Percentiles rank a stretch among this genome's conserved stretches.
Conservation (phyloP, 2,888 invertebrate genomes). For the Cyclophora albipunctata region DNA sequence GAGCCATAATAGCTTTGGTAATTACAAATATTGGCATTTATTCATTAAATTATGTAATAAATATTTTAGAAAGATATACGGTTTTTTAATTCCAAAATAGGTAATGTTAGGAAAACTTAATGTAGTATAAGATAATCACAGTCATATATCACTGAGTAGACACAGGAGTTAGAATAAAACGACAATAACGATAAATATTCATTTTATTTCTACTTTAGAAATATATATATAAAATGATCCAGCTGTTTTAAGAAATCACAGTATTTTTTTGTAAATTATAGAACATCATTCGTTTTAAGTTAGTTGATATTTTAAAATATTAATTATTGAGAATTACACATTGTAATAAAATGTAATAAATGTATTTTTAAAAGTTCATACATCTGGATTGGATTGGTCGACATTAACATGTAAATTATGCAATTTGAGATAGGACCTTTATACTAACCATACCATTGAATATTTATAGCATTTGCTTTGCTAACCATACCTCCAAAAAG, state of each 20-base stretch:
- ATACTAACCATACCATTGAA: no score
- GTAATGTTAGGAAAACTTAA: not conserved
- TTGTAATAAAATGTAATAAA: no score
- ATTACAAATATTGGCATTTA: slow-evolving; percentile 40
- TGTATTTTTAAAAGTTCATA: no score
- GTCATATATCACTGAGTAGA: not conserved
- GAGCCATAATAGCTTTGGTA: slow-evolving; percentile 36
- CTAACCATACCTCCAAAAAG: no score
- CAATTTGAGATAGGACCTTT: no score
- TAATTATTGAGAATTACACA: no score
- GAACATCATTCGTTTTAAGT: no score
- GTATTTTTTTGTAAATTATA: slow-evolving; percentile 20
- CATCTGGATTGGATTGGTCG: no score
- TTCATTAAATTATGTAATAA: slow-evolving; percentile 42
- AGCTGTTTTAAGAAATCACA: slow-evolving; percentile 32
- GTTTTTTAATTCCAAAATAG: not conserved
- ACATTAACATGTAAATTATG: no score
- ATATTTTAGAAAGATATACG: slow-evolving; percentile 17
- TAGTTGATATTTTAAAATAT: no score
- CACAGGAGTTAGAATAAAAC: not conserved
- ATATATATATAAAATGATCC: slow-evolving; percentile 38
- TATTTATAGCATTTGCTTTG: no score
- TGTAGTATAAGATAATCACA: no score
- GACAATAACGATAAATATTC: slow-evolving; percentile 38
- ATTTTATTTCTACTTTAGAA: slow-evolving; percentile 31